Evolutionary conservation across 2,888 invertebrate genomes (phyloP).

Genomic region (Aleiodes testaceus): DNA sequence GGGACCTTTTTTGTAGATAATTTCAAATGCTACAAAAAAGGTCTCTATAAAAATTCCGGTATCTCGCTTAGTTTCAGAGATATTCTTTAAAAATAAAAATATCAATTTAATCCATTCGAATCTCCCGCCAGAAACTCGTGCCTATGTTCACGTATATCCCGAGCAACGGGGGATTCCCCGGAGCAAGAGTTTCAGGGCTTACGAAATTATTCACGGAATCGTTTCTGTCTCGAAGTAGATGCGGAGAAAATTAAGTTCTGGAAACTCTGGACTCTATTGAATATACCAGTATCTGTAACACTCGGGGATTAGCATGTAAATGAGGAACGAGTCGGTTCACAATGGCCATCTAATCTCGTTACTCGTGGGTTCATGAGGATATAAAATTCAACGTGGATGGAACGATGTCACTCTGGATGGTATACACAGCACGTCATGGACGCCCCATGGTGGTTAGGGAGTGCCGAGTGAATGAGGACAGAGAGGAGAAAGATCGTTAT

Average conservation of each 20-base stretch:
- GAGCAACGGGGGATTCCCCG: no score
- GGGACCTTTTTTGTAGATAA: no score
- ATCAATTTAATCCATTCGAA: no score
- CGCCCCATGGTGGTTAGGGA: conserved; percentile 51
- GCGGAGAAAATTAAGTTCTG: neutral
- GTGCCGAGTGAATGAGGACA: conserved; percentile 57
- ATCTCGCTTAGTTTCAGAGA: no score
- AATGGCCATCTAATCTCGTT: conserved; percentile 66
- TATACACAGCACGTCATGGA: conserved; percentile 42
- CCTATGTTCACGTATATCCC: no score
- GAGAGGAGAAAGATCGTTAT: conserved; percentile 63
- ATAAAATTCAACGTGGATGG: conserved; percentile 66
- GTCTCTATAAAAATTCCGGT: no score
- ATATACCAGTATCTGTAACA: conserved; percentile 25
- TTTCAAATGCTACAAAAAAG: no score
- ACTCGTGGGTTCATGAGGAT: conserved; percentile 46
- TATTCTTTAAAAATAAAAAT: no score
- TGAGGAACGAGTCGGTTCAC: conserved; percentile 61
- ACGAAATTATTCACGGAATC: no score
- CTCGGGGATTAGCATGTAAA: conserved; percentile 67
- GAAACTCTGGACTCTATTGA: neutral
- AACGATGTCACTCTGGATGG: conserved; percentile 51
- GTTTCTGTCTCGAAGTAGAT: neutral
- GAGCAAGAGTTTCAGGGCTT: no score
- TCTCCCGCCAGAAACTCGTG: no score